Evolutionary conservation across 2,113 vertebrate species (phyloP).

Genomic region (Eublepharis macularius): DNA sequence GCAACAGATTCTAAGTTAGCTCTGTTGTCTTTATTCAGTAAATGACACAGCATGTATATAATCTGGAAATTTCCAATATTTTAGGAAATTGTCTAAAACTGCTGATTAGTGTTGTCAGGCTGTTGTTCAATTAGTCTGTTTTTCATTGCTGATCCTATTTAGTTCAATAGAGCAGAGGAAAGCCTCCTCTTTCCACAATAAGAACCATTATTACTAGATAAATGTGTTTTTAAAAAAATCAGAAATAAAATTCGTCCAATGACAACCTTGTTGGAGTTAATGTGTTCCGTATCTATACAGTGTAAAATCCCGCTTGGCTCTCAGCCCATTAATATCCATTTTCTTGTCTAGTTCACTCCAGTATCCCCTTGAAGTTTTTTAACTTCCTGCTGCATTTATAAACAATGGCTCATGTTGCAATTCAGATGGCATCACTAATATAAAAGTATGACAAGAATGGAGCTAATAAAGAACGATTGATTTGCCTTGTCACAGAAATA

Average conservation of each 20-base stretch:
- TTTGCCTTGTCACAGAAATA: neutral
- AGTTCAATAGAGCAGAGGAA: neutral
- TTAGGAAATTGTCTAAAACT: neutral
- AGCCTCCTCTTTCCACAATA: too few relatives aligned
- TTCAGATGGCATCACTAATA: neutral
- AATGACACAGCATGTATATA: neutral
- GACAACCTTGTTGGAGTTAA: neutral
- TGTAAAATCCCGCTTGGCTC: constrained; percentile 6
- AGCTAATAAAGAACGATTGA: neutral
- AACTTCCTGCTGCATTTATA: neutral
- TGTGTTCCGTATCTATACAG: neutral
- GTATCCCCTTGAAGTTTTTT: neutral
- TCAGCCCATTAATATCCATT: neutral
- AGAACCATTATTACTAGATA: neutral
- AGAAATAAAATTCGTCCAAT: neutral
- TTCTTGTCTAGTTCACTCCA: neutral
- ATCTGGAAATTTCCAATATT: neutral
- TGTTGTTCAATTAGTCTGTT: neutral
- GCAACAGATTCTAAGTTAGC: neutral
- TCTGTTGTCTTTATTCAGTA: neutral
- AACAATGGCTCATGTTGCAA: neutral
- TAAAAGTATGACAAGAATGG: neutral
- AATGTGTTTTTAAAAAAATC: neutral
- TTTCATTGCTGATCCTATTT: neutral
- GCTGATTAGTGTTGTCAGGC: neutral